Conservation (phyloP, 2,888 invertebrate species). For the Vannuccia rotundouncinata region DNA sequence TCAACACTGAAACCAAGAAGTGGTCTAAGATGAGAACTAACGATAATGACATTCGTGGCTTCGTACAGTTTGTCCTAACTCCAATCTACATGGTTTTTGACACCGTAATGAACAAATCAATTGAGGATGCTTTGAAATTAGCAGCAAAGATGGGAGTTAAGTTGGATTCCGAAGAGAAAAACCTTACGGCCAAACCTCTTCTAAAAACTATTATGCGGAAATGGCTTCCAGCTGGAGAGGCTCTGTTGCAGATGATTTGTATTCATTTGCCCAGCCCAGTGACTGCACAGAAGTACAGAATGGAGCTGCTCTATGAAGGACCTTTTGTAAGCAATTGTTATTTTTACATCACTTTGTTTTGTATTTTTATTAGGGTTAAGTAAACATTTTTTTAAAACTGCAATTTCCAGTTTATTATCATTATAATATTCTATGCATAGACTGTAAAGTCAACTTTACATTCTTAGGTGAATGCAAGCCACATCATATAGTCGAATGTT, state of each 20-base stretch:
- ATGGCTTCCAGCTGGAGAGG: conserved; percentile 98
- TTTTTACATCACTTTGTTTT: no score
- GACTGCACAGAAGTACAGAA: conserved; percentile 95
- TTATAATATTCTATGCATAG: no score
- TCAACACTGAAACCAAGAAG: conserved; percentile 91
- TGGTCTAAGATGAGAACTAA: conserved; percentile 79
- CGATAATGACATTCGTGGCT: conserved; percentile 65
- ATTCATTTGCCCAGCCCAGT: conserved; percentile 98
- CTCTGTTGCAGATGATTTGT: conserved; percentile 99
- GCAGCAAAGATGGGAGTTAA: conserved; percentile 83
- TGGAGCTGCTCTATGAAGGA: conserved; percentile 98
- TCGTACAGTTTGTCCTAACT: conserved; percentile 96
- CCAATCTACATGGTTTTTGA: conserved; percentile 94
- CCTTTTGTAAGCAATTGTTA: conserved; percentile 62
- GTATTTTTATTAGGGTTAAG: no score
- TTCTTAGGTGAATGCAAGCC: no score
- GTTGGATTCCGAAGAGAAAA: conserved; percentile 86
- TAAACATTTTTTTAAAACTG: no score
- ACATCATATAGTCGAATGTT: no score
- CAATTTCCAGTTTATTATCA: no score
- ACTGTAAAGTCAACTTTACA: no score
- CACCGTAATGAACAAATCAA: conserved; percentile 83
- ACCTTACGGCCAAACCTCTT: conserved; percentile 88
- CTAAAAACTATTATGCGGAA: conserved; percentile 96
- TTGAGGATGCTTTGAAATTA: conserved; percentile 80